Evolutionary conservation across 2,888 invertebrate species (phyloP), one percentile per base, ranked within the genome.

Genomic region (Xestobium rufovillosum): DNA sequence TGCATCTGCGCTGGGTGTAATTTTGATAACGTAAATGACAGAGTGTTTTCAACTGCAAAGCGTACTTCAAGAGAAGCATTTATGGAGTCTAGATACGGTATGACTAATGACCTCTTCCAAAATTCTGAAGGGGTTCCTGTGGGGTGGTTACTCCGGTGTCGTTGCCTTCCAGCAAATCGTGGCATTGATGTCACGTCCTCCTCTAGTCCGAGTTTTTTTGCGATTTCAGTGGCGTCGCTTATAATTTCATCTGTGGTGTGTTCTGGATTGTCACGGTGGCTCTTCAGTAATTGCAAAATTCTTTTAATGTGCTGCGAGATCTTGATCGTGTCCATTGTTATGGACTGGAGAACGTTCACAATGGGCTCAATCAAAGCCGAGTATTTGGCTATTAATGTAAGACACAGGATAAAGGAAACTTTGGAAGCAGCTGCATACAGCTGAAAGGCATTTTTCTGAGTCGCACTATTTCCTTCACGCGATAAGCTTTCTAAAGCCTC

Each of bases 11-110:
- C 14, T 14, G 12, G 12, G 23, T 33, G 23, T 12, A 30, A 23
- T 23, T 33, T 31, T 12, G 33, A 33, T 38, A 39, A 37, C 13
- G 31, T 39, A 41, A 44, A 41, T 38, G 44, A 34, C 33, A 30
- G 36, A 38, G 40, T 37, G 38, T 6, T 35, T n/a, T n/a, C n/a
- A n/a, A n/a, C 31, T 16, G 37, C 25, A 26, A 32, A 37, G 9
- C 32, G 25, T 15, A 13, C 16, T 14, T 31, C 12, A 45, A 52
- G 28, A 16, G 50, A 49, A 30, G 45, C 35, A 28, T 42, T 48
- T 34, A 51, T 14, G 12, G 50, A 53, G 26, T 53, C 49, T 33
- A 53, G 41, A 42, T 55, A 53, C 38, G 51, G 47, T 39, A 55
- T 52, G 42, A 52, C 36, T 38, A 51, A 44, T 19, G 49, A 53